These are phyloP conservation scores for Drosophila nr. medialis DNA, from an alignment of 2,888 invertebrate species.

Conservation along the genomic window DNA sequence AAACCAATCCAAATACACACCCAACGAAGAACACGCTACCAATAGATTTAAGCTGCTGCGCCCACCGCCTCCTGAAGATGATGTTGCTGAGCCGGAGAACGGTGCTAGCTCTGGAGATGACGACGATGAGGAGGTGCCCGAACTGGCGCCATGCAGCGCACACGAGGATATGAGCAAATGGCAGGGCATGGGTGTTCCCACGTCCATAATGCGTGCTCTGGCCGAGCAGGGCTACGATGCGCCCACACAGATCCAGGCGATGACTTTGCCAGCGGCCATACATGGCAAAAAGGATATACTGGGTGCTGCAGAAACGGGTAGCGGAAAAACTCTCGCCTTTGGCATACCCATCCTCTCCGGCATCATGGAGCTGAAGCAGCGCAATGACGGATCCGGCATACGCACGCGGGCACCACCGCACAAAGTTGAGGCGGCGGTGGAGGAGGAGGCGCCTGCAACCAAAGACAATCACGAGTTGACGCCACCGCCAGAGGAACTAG, in stretches of 20 bases:
- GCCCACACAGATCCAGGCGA: slow-evolving; percentile 95
- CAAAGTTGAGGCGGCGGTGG: slow-evolving; percentile 42
- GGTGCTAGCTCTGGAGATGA: slow-evolving; percentile 33
- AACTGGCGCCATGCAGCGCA: slow-evolving; percentile 14
- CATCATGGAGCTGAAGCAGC: slow-evolving; percentile 89
- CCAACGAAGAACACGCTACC: slow-evolving; percentile 48
- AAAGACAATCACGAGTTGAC: slow-evolving; percentile 80
- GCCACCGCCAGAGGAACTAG: slow-evolving; percentile 83
- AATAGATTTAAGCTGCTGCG: slow-evolving; percentile 80
- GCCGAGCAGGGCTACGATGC: slow-evolving; percentile 90
- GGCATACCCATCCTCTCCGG: slow-evolving; percentile 96
- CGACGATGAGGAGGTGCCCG: slow-evolving; percentile 31
- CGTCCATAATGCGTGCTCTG: slow-evolving; percentile 89
- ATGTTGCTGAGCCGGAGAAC: slow-evolving; percentile 54
- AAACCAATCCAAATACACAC: slow-evolving; percentile 16
- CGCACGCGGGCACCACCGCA: slow-evolving; percentile 68
- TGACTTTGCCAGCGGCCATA: slow-evolving; percentile 93
- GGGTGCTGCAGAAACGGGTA: slow-evolving; percentile 99
- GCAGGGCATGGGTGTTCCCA: slow-evolving; percentile 88
- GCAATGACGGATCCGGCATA: slow-evolving; percentile 82
- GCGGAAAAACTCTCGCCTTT: slow-evolving; percentile 99
- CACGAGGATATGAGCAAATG: slow-evolving; percentile 85
- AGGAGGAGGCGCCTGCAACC: slow-evolving; percentile 11
- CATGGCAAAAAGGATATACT: slow-evolving; percentile 95
- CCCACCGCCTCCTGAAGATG: slow-evolving; percentile 61